These are phyloP conservation scores for Psilanteris sp. DNA, from an alignment of 1,140 invertebrate species.

Conservation along the genomic window DNA sequence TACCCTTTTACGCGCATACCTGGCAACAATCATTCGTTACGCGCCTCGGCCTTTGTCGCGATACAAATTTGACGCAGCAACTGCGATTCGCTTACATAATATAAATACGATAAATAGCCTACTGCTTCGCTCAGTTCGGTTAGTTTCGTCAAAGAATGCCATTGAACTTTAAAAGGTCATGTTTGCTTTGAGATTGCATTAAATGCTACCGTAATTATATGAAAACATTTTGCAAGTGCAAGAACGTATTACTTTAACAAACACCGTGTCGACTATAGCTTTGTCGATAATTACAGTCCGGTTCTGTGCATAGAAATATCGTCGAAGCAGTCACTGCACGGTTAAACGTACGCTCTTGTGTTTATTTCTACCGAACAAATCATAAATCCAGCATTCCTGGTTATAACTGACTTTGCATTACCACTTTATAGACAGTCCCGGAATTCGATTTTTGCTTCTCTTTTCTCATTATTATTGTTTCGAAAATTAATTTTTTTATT, in stretches of 20 bases:
- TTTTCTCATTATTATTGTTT: too few species aligned
- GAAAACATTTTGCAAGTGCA: background rate
- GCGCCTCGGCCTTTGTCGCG: too few species aligned
- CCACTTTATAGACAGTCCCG: slow-evolving; percentile 25
- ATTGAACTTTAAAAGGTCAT: too few species aligned
- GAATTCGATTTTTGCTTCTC: background rate
- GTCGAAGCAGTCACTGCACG: slow-evolving; percentile 36
- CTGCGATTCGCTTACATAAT: too few species aligned
- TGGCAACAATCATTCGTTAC: too few species aligned
- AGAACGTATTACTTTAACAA: background rate
- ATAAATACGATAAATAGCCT: too few species aligned
- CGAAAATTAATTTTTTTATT: too few species aligned
- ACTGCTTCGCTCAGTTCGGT: too few species aligned
- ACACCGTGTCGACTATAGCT: background rate
- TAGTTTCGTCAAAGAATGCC: too few species aligned
- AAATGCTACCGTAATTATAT: background rate
- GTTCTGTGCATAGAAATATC: slow-evolving; percentile 66
- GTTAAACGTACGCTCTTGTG: slow-evolving; percentile 58
- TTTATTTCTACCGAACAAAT: slow-evolving; percentile 74
- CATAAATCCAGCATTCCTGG: slow-evolving; percentile 61
- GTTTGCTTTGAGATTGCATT: too few species aligned
- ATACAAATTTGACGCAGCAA: too few species aligned
- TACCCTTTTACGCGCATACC: slow-evolving; percentile 6
- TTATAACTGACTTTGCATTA: slow-evolving; percentile 33
- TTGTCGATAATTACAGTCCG: slow-evolving; percentile 51